Percentiles rank a stretch among this genome's conserved stretches.
These are phyloP conservation scores for Trichacis sp. DNA, from an alignment of 2,888 invertebrate genomes.

Conservation along the genomic window DNA sequence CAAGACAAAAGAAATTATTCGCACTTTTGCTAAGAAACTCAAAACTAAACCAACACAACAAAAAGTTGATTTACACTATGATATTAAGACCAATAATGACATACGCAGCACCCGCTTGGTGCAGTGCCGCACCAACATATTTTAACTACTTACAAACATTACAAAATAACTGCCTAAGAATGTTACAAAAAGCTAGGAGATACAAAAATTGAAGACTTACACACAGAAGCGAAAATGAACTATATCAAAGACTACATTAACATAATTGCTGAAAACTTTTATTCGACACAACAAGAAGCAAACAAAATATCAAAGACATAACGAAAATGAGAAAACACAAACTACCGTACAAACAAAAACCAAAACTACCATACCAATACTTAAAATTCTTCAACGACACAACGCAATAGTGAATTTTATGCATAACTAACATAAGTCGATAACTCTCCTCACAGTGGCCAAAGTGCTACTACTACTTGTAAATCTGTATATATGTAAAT, in stretches of 20 bases:
- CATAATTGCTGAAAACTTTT: constrained; percentile 17
- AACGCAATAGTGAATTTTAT: no score
- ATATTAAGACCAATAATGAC: constrained; percentile 33
- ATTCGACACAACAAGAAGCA: not conserved
- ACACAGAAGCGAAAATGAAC: constrained; percentile 13
- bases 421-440: no score
- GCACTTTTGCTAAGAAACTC: constrained; percentile 43
- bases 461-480: no score
- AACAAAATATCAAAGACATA: constrained; percentile 14
- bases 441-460: no score
- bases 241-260: constrained; percentile 7
- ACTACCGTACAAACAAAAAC: no score
- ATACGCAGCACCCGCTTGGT: constrained; percentile 47
- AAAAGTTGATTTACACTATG: constrained; percentile 46
- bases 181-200: constrained; percentile 28
- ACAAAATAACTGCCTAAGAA: constrained; percentile 42
- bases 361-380: no score
- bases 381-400: no score
- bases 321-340: no score
- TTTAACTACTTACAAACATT: constrained; percentile 28
- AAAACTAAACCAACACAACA: constrained; percentile 16
- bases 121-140: constrained; percentile 27
- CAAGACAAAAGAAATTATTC: constrained; percentile 37
- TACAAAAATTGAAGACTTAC: constrained; percentile 26
- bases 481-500: no score